Conservation (phyloP, 1,140 invertebrate genomes). For the Chironomus striatipennis region DNA sequence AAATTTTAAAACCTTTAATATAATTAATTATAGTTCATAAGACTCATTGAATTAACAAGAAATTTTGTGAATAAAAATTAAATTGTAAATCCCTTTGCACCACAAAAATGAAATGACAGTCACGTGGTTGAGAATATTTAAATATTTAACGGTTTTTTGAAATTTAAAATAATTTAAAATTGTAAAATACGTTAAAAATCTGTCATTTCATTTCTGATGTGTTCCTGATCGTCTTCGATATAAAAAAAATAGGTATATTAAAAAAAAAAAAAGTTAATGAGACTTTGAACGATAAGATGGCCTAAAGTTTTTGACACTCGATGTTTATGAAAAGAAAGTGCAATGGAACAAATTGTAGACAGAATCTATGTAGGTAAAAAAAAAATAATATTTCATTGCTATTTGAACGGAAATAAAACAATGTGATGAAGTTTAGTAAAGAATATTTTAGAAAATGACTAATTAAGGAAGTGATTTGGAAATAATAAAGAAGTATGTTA, state of each 20-base stretch:
- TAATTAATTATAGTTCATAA: neutral
- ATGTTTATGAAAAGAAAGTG: neutral
- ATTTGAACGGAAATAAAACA: neutral
- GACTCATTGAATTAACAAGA: too few relatives aligned
- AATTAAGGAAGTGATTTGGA: neutral
- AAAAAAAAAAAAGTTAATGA: neutral
- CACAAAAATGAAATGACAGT: too few relatives aligned
- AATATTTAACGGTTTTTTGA: too few relatives aligned
- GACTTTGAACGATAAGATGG: slow-evolving; percentile 1
- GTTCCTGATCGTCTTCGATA: neutral
- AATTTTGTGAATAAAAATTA: too few relatives aligned
- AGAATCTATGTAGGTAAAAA: neutral
- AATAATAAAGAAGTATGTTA: neutral
- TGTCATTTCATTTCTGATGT: too few relatives aligned
- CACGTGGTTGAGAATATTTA: too few relatives aligned
- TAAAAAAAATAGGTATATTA: too few relatives aligned
- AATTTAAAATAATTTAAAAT: too few relatives aligned
- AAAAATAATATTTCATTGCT: slow-evolving; percentile 9
- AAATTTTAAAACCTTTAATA: neutral
- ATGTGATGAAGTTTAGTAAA: neutral
- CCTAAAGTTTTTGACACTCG: neutral
- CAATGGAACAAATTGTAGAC: neutral
- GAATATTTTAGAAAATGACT: neutral
- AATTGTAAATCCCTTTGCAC: too few relatives aligned
- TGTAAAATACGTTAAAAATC: too few relatives aligned